Base-by-base conservation (phyloP, 1,140 invertebrate genomes). In the Euwallacea fornicatus region DNA sequence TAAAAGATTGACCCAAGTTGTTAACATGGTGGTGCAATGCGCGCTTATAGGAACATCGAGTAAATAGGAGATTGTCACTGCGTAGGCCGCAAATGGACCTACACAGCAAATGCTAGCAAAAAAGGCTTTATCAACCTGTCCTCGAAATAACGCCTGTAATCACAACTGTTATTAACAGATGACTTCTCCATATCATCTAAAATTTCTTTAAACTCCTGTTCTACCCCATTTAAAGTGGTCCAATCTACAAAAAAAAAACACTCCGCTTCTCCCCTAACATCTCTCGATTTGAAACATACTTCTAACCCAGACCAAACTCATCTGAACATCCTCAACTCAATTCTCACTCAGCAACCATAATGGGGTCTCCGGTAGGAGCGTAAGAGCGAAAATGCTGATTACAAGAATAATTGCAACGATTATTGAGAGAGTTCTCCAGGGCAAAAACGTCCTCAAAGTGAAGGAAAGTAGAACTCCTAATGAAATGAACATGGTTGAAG, bases 301-400 rank as follows among this genome's bases (percentile, higher is more conserved):
- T 42, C 91, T 82, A 0, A 93, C 75, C 86, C 87, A 90, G 58
- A 87, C 78, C 6, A 87, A 80, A 72, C 82, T 83, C 79, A 84
- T 83, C 67, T 82, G 82, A 0, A 86, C 86, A 15, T 90, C 88
- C 2, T 84, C 79, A 16, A 85, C 73, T n/a, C 86, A 83, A 58
- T 86, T 86, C 74, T 85, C 86, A 0, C 82, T 85, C 78, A 86
- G 84, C 8, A 92, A 80, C 91, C 91, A 93, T 73, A 90, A 86
- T 7, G 91, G 91, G 73, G 89, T 90, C 78, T 93, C 91, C 0
- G 91, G 91, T 2, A 93, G 85, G 74, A 91, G 84, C 62, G 84
- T 87, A 0, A 93, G 80, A 0, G 86, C 84, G 0, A 86, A 9
- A 91, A 84, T 9, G 88, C 50, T 87, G 0, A 88, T 71, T 33